Evolutionary conservation across 2,888 invertebrate genomes (phyloP).

Genomic region (Mimumesa dahlbomi): DNA sequence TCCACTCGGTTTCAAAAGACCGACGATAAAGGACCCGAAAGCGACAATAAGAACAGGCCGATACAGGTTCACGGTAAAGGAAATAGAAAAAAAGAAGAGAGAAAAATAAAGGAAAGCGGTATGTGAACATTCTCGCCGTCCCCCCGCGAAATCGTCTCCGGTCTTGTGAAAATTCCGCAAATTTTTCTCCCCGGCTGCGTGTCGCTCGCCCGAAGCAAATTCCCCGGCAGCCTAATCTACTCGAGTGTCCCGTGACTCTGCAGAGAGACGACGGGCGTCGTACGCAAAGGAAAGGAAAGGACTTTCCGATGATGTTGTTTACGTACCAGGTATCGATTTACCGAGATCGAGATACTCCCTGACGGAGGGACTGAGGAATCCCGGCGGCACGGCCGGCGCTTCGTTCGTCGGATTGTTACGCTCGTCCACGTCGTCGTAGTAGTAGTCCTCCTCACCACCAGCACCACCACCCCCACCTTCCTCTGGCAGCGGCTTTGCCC

Average conservation of each 20-base stretch:
- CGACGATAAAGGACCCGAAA: neutral
- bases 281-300: conserved; percentile 37
- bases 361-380: conserved; percentile 92
- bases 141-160: too few relatives aligned
- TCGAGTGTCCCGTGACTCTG: too few relatives aligned
- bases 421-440: conserved; percentile 81
- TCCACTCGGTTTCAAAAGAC: conserved; percentile 30
- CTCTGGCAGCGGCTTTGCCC: conserved; percentile 80
- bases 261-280: neutral
- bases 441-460: conserved; percentile 79
- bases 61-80: neutral
- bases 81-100: neutral
- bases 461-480: too few relatives aligned
- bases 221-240: too few relatives aligned
- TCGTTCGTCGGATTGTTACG: conserved; percentile 81
- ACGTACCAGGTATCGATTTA: conserved; percentile 92
- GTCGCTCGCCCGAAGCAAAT: too few relatives aligned
- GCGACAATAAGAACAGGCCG: too few relatives aligned
- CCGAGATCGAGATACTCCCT: conserved; percentile 92
- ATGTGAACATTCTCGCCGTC: too few relatives aligned
- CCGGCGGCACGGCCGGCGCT: conserved; percentile 85
- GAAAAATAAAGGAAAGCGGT: neutral
- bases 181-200: too few relatives aligned
- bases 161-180: too few relatives aligned
- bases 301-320: conserved; percentile 68